Conservation (phyloP, 2,113 vertebrate genomes). For the Prolemur simus region DNA sequence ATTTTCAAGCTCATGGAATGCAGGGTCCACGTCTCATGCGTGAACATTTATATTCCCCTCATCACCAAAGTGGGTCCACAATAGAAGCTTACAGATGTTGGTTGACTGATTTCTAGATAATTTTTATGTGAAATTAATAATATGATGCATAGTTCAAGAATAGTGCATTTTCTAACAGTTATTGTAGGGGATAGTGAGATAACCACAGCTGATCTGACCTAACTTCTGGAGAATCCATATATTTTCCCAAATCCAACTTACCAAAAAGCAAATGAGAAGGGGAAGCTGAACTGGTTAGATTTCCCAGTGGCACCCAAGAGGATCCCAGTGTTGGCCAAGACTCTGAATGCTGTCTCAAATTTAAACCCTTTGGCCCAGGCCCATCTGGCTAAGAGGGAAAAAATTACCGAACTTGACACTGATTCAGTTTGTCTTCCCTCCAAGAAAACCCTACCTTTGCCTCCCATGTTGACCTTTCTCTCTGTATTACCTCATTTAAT, state of each 20-base stretch:
- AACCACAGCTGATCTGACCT: background rate
- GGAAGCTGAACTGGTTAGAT: background rate
- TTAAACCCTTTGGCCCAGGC: background rate
- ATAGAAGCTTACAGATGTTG: background rate
- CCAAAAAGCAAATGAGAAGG: background rate
- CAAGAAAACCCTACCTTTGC: background rate
- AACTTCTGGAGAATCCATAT: background rate
- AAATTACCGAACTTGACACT: background rate
- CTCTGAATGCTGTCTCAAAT: background rate
- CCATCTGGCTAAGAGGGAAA: background rate
- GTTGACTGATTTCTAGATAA: background rate
- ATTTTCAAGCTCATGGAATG: background rate
- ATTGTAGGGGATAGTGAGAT: background rate
- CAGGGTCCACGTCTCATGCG: background rate
- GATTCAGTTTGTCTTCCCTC: background rate
- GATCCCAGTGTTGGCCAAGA: background rate
- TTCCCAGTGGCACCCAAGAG: background rate
- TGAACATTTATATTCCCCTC: background rate
- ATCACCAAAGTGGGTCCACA: background rate
- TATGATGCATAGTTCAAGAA: background rate
- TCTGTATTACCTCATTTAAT: background rate
- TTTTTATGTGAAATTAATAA: constrained; percentile 4
- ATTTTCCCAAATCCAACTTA: background rate
- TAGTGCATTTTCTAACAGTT: background rate
- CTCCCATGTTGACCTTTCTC: background rate